Percentiles rank a stretch among this genome's conserved stretches.
These are phyloP conservation scores for Cerceris ruficornis DNA, from an alignment of 2,888 invertebrate genomes.

Conservation along the genomic window DNA sequence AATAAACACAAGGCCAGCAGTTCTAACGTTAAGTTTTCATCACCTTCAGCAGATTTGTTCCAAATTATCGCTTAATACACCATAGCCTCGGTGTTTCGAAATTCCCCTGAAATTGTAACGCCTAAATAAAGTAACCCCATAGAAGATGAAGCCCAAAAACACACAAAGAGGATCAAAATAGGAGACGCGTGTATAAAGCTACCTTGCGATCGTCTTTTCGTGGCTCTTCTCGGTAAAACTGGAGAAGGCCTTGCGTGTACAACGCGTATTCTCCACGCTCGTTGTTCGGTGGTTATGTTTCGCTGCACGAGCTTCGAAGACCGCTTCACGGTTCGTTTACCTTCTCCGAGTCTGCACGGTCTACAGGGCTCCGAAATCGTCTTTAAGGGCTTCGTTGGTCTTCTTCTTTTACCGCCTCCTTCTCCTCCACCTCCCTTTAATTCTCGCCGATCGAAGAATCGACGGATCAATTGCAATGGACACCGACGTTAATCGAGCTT, in stretches of 20 bases:
- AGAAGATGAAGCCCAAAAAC: too few relatives aligned
- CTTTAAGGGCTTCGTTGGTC: slow-evolving; percentile 11
- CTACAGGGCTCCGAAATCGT: slow-evolving; percentile 37
- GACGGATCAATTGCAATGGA: slow-evolving; percentile 20
- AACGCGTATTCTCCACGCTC: slow-evolving; percentile 32
- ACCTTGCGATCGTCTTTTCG: too few relatives aligned
- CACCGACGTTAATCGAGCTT: slow-evolving; percentile 18
- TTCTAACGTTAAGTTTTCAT: too few relatives aligned
- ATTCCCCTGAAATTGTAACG: too few relatives aligned
- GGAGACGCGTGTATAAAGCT: too few relatives aligned
- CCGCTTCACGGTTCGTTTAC: slow-evolving; percentile 71
- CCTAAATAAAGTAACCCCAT: too few relatives aligned
- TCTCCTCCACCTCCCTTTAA: too few relatives aligned
- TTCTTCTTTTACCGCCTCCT: neutral
- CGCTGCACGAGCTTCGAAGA: slow-evolving; percentile 52
- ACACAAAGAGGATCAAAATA: too few relatives aligned
- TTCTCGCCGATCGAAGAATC: slow-evolving; percentile 9
- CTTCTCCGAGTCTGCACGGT: slow-evolving; percentile 49
- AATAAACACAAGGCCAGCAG: too few relatives aligned
- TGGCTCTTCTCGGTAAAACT: neutral
- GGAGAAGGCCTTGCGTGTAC: neutral
- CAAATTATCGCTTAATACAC: too few relatives aligned
- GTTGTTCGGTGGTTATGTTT: slow-evolving; percentile 41
- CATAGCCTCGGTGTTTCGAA: too few relatives aligned
- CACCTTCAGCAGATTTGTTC: too few relatives aligned